Conservation (phyloP, 2,797 vertebrate genomes). For the Chlorospingus semifuscus region DNA sequence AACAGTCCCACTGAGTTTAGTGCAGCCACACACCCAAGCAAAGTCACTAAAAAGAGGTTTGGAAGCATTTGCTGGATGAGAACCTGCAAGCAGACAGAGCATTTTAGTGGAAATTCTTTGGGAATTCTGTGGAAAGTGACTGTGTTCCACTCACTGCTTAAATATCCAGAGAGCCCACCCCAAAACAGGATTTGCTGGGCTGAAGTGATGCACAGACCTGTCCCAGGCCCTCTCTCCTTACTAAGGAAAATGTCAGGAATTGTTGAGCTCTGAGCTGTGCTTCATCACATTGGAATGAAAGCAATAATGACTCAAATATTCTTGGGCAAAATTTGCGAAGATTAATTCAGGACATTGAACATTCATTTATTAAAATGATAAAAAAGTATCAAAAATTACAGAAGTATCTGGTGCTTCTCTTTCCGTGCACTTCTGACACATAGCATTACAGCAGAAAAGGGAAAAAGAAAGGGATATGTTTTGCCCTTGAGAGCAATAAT, state of each 20-base stretch:
- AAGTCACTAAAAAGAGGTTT: background rate
- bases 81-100: background rate
- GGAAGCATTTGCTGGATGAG: background rate
- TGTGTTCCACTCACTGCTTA: background rate
- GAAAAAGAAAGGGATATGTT: background rate
- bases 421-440: background rate
- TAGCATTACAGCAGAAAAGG: background rate
- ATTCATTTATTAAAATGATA: background rate
- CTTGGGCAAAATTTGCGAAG: background rate
- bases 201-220: background rate
- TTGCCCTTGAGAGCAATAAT: slow-evolving; percentile 32
- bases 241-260: background rate
- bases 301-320: background rate
- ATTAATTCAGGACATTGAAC: background rate
- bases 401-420: background rate
- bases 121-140: too few relatives aligned
- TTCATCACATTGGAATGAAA: background rate
- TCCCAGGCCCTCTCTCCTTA: background rate
- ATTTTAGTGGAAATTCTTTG: background rate
- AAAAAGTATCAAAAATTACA: background rate
- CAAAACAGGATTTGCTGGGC: background rate
- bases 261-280: background rate
- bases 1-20: background rate
- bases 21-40: background rate
- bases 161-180: background rate